Evolutionary conservation across 1,140 invertebrate genomes (phyloP).

Genomic region (Drosophila orena): DNA sequence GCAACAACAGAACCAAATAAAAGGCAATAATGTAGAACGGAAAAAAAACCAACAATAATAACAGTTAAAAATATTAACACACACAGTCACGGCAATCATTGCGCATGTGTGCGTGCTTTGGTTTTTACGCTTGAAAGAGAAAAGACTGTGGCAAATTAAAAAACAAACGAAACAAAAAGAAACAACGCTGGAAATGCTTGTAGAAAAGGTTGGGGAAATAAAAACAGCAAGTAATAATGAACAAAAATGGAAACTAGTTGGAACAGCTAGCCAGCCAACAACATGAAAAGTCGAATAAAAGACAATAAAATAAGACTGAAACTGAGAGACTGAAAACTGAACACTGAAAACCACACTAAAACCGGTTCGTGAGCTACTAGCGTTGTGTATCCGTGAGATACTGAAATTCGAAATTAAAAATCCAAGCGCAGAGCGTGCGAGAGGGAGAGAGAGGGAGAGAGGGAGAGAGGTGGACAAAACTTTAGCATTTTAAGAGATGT

Average conservation of each 20-base stretch:
- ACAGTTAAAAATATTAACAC: constrained; percentile 77
- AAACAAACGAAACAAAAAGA: constrained; percentile 5
- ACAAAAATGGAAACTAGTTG: constrained; percentile 72
- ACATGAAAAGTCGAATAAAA: constrained; percentile 46
- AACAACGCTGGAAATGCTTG: constrained; percentile 37
- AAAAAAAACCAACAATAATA: constrained; percentile 55
- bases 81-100: constrained; percentile 47
- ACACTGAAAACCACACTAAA: constrained; percentile 32
- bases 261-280: constrained; percentile 50
- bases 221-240: constrained; percentile 74
- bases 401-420: constrained; percentile 55
- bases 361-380: constrained; percentile 72
- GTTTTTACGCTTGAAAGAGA: constrained; percentile 63
- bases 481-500: constrained; percentile 74
- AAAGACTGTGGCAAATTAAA: constrained; percentile 51
- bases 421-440: constrained; percentile 6
- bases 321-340: constrained; percentile 3
- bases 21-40: constrained; percentile 71
- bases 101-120: constrained; percentile 77
- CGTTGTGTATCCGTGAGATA: constrained; percentile 56
- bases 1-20: constrained; percentile 52
- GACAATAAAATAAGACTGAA: constrained; percentile 25
- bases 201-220: constrained; percentile 72
- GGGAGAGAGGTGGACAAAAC: constrained; percentile 24
- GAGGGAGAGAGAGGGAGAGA: neutral